A percentile compares a stretch with the other conserved stretches of the same genome.
These are phyloP conservation scores for Psettodes erumei DNA, from an alignment of 2,113 vertebrate genomes.

Conservation along the genomic window DNA sequence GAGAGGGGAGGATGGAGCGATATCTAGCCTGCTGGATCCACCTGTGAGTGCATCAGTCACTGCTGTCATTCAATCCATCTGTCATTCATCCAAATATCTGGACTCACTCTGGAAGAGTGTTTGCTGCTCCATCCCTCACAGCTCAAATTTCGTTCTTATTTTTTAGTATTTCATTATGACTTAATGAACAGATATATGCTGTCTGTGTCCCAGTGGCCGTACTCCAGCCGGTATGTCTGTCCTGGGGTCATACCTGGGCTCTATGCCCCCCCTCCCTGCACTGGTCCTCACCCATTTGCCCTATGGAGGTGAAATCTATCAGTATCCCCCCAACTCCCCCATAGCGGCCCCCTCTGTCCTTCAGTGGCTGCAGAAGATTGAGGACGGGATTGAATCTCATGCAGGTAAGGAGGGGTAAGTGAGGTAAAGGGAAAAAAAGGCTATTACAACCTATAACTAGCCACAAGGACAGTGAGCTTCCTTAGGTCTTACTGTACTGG, in stretches of 20 bases:
- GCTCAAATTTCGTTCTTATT: neutral
- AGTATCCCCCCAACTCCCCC: slow-evolving; percentile 84
- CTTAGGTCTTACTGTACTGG: neutral
- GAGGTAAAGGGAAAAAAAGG: no score
- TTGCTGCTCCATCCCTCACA: neutral
- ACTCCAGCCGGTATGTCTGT: slow-evolving; percentile 88
- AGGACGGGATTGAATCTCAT: slow-evolving; percentile 82
- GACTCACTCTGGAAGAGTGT: no score
- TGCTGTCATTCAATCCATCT: no score
- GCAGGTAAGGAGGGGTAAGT: slow-evolving; percentile 85
- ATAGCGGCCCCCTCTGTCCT: slow-evolving; percentile 82
- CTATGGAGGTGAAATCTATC: slow-evolving; percentile 84
- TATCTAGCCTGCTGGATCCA: slow-evolving; percentile 91
- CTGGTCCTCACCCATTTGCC: slow-evolving; percentile 87
- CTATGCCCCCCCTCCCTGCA: slow-evolving; percentile 84
- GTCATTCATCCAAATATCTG: neutral
- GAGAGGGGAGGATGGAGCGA: slow-evolving; percentile 41
- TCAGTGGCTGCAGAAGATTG: slow-evolving; percentile 87
- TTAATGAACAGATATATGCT: neutral
- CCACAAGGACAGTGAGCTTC: neutral
- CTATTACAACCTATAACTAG: neutral
- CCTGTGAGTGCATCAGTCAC: slow-evolving; percentile 78
- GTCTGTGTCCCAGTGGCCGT: slow-evolving; percentile 80
- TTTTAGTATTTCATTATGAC: neutral
- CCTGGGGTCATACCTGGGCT: slow-evolving; percentile 85